Percentiles rank a stretch among this genome's conserved stretches.
Evolutionary conservation across 2,888 invertebrate genomes (phyloP).

Genomic region (Himalopsyche anomala): DNA sequence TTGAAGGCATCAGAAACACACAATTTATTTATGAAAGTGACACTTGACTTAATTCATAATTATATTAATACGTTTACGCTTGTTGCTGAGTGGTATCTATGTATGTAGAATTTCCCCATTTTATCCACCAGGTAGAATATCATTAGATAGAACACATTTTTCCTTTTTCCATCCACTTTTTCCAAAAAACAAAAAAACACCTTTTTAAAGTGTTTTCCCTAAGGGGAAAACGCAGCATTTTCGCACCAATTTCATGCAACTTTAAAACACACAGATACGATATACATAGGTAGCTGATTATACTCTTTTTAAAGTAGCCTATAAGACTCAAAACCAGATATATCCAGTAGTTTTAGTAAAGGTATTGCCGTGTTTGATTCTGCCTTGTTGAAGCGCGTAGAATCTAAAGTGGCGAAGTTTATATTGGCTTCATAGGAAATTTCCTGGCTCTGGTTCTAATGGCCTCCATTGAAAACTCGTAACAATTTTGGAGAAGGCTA

Average conservation of each 20-base stretch:
- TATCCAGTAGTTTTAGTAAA: background rate
- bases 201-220: background rate
- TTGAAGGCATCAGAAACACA: too few species aligned
- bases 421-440: conserved; percentile 3
- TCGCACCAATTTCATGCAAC: conserved; percentile 8
- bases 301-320: background rate
- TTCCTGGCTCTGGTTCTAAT: background rate
- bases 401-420: conserved; percentile 6
- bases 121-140: too few species aligned
- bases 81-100: too few species aligned
- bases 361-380: background rate
- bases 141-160: too few species aligned
- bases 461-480: conserved; percentile 10
- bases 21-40: too few species aligned
- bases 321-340: background rate
- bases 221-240: background rate
- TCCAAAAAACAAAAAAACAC: too few species aligned
- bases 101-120: too few species aligned
- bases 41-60: too few species aligned
- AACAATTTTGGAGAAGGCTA: background rate
- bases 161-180: too few species aligned
- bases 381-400: background rate
- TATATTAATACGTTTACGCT: too few species aligned
- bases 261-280: background rate
- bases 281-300: background rate